These are phyloP conservation scores for Temnothorax unifasciatus DNA, from an alignment of 2,888 invertebrate species.

Conservation along the genomic window DNA sequence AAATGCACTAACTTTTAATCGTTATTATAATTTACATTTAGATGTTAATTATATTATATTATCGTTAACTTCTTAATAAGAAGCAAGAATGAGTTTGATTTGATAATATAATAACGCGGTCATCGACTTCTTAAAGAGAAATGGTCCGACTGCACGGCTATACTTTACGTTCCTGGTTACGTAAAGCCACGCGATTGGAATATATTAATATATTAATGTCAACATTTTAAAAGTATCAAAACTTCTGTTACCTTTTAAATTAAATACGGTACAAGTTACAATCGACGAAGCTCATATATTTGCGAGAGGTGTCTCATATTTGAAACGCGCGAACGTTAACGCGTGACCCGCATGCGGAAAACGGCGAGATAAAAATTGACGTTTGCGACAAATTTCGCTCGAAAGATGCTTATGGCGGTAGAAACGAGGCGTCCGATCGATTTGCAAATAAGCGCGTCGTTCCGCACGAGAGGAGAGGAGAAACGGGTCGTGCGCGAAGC, in stretches of 20 bases:
- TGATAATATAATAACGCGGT: neutral
- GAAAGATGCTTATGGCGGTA: neutral
- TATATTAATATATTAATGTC: neutral
- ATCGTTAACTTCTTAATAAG: neutral
- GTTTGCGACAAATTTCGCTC: conserved; percentile 11
- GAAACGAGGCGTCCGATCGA: conserved; percentile 21
- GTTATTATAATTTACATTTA: neutral
- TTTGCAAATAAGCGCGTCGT: conserved; percentile 47
- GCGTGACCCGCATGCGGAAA: neutral
- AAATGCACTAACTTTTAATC: neutral
- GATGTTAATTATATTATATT: neutral
- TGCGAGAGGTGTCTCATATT: neutral
- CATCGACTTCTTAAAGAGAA: neutral
- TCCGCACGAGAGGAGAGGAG: conserved; percentile 50
- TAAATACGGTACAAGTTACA: neutral
- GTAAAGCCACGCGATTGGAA: neutral
- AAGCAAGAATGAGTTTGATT: neutral
- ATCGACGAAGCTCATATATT: neutral
- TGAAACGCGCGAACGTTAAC: neutral
- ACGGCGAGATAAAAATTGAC: neutral
- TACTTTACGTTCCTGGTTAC: neutral
- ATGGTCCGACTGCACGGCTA: neutral
- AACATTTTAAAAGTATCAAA: neutral
- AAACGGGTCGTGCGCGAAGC: conserved; percentile 29
- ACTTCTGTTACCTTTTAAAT: neutral